Evolutionary conservation across 2,113 vertebrate species (phyloP).

Genomic region (Hippopotamus amphibius): DNA sequence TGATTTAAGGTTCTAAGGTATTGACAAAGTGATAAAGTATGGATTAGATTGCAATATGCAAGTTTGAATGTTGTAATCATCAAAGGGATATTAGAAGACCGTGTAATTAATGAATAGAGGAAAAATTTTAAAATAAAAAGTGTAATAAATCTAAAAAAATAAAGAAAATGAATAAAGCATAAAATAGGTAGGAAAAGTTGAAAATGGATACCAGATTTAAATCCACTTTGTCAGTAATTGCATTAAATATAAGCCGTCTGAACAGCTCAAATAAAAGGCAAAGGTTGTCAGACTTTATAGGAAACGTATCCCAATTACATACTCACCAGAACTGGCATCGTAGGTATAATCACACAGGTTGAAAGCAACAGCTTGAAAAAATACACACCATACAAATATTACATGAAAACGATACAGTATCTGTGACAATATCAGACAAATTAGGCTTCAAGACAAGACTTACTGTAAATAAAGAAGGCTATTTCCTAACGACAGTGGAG

Average conservation of each 20-base stretch:
- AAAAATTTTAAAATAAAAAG: neutral
- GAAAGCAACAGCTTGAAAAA: neutral
- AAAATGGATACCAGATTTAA: neutral
- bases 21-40: neutral
- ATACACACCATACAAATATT: neutral
- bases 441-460: neutral
- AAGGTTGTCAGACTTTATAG: neutral
- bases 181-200: neutral
- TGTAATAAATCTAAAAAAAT: neutral
- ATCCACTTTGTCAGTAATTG: too few relatives aligned
- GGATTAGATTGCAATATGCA: neutral
- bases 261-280: too few relatives aligned
- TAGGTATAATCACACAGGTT: neutral
- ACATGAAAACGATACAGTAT: neutral
- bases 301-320: neutral
- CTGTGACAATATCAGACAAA: neutral
- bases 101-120: too few relatives aligned
- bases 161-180: neutral
- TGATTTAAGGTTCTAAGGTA: neutral
- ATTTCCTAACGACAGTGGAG: neutral
- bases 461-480: neutral
- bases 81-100: neutral
- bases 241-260: too few relatives aligned
- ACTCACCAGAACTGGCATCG: neutral
- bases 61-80: neutral